phyloP scores from a whole-genome alignment of 2,888 invertebrate species.

The Ecliptopera silaceata region DNA sequence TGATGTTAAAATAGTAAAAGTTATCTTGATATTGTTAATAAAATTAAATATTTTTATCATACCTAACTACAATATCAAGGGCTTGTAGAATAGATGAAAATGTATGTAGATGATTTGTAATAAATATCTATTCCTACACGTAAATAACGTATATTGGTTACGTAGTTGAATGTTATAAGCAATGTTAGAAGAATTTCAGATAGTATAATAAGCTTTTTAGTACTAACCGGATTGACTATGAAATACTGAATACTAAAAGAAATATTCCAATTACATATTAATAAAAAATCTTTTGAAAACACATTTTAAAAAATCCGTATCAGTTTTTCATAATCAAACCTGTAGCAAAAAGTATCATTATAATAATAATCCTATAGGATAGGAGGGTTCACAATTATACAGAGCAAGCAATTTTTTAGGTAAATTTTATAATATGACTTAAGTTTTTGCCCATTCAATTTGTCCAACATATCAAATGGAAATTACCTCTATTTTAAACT shows the following conservation, averaged over 20 bases:
- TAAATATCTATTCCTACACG: slow-evolving; percentile 37
- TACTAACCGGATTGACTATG: slow-evolving; percentile 50
- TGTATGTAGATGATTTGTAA: slow-evolving; percentile 45
- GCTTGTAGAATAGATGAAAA: slow-evolving; percentile 52
- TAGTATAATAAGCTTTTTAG: slow-evolving; percentile 56
- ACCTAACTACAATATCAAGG: slow-evolving; percentile 28
- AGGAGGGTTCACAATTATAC: slow-evolving; percentile 12
- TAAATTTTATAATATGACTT: slow-evolving; percentile 39
- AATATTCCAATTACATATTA: too few species aligned
- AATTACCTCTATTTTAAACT: slow-evolving; percentile 36
- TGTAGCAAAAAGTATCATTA: slow-evolving; percentile 17
- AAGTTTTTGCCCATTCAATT: slow-evolving; percentile 48
- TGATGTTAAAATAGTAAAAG: slow-evolving; percentile 28
- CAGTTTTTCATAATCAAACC: slow-evolving; percentile 26
- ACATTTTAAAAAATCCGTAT: neutral
- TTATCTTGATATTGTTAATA: slow-evolving; percentile 25
- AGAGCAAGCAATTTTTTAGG: slow-evolving; percentile 56
- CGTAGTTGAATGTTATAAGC: slow-evolving; percentile 61
- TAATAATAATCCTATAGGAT: slow-evolving; percentile 9
- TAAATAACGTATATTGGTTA: slow-evolving; percentile 52
- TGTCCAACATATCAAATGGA: slow-evolving; percentile 67
- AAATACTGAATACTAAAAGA: too few species aligned
- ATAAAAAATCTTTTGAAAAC: neutral
- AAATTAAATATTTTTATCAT: slow-evolving; percentile 23
- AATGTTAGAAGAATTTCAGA: slow-evolving; percentile 59